Evolutionary conservation across 2,888 invertebrate genomes (phyloP).

Genomic region (Aleiodes leptofemur): DNA sequence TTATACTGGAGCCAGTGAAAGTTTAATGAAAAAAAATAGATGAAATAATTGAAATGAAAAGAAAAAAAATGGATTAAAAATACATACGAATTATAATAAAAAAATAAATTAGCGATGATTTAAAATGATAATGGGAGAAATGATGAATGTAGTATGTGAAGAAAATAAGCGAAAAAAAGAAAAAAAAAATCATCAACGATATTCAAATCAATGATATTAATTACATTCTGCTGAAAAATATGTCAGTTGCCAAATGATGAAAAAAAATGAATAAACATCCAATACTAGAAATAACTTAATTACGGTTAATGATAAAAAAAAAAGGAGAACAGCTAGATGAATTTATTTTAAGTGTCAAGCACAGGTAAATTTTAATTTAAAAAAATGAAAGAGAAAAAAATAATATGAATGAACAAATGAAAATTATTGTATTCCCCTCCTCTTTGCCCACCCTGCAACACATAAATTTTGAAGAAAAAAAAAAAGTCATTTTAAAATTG

Average conservation of each 20-base stretch:
- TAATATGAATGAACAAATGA: background rate
- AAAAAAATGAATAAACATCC: conserved; percentile 24
- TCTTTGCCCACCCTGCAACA: too few species aligned
- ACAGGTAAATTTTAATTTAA: conserved; percentile 25
- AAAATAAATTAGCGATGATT: background rate
- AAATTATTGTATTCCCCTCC: conserved; percentile 5
- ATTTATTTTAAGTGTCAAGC: conserved; percentile 20
- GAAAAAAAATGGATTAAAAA: too few species aligned
- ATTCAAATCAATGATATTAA: conserved; percentile 16
- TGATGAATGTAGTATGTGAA: conserved; percentile 26
- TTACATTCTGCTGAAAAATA: conserved; percentile 21
- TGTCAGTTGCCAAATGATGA: conserved; percentile 33
- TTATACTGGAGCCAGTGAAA: conserved; percentile 13
- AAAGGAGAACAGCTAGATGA: conserved; percentile 6
- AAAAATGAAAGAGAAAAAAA: too few species aligned
- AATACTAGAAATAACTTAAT: conserved; percentile 23
- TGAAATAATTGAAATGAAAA: background rate
- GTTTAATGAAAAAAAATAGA: background rate
- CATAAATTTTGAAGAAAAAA: too few species aligned
- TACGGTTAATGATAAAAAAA: conserved; percentile 7
- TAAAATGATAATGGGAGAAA: background rate
- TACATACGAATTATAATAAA: conserved; percentile 24
- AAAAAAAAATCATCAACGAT: conserved; percentile 14
- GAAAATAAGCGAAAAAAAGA: background rate
- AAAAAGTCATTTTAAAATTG: too few species aligned